Evolutionary conservation across 2,113 vertebrate species (phyloP).

Genomic region (Burhinus bistriatus): DNA sequence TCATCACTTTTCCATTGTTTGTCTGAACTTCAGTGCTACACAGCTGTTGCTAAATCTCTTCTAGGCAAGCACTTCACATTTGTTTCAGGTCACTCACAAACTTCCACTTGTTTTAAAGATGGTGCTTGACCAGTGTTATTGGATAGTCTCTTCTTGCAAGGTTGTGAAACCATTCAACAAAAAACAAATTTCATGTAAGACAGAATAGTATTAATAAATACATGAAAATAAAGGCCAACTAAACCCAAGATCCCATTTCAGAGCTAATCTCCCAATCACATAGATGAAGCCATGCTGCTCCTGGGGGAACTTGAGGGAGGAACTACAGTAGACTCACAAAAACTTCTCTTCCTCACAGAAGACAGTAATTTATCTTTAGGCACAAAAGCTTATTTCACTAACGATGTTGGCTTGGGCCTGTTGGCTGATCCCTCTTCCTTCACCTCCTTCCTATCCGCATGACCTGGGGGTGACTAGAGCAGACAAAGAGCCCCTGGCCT

Average conservation of each 20-base stretch:
- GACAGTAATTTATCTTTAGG: neutral
- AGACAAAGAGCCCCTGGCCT: neutral
- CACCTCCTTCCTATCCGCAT: neutral
- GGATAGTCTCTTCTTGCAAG: neutral
- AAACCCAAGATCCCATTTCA: neutral
- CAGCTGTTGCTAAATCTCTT: neutral
- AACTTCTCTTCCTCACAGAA: neutral
- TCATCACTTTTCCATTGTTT: neutral
- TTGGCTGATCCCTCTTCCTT: neutral
- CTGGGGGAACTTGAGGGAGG: neutral
- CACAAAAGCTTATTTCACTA: neutral
- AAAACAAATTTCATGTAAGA: neutral
- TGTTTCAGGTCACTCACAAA: neutral
- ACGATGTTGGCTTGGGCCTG: fast-evolving
- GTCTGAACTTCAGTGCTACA: neutral
- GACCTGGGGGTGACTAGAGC: neutral
- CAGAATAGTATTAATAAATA: neutral
- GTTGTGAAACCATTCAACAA: neutral
- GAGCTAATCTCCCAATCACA: neutral
- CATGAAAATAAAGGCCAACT: neutral
- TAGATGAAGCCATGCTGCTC: neutral
- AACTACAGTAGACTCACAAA: neutral
- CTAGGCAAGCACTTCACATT: neutral
- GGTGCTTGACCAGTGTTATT: neutral
- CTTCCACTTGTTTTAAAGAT: neutral